Evolutionary conservation across 1,140 invertebrate species (phyloP).

Genomic region (Drosophila busckii): DNA sequence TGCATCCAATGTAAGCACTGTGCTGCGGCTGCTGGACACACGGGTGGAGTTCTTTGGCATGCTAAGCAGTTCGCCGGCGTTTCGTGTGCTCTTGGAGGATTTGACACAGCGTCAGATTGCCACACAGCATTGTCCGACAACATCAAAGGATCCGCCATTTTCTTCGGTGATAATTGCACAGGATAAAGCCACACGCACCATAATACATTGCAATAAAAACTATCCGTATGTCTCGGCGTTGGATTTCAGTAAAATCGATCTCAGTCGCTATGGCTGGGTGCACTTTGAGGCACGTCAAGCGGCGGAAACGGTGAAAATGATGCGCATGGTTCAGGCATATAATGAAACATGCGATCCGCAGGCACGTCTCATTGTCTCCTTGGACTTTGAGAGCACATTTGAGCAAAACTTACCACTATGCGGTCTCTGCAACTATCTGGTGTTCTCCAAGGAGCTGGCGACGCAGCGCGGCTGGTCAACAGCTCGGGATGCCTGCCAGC

Average conservation of each 20-base stretch:
- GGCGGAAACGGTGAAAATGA: conserved; percentile 81
- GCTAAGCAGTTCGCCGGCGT: conserved; percentile 78
- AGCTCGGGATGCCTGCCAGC: conserved; percentile 26
- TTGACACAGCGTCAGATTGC: conserved; percentile 80
- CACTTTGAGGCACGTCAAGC: conserved; percentile 86
- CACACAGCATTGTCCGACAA: conserved; percentile 79
- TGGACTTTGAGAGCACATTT: conserved; percentile 84
- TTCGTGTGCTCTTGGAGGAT: conserved; percentile 82
- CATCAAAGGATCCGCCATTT: conserved; percentile 78
- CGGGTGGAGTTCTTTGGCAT: conserved; percentile 83
- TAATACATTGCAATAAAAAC: conserved; percentile 83
- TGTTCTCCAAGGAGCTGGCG: conserved; percentile 82
- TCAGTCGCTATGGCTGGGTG: conserved; percentile 83
- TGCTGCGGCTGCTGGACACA: conserved; percentile 82
- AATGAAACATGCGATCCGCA: conserved; percentile 76
- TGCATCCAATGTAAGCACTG: conserved; percentile 85
- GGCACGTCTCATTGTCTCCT: conserved; percentile 81
- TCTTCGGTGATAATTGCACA: conserved; percentile 81
- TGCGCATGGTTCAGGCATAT: conserved; percentile 80
- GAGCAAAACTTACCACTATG: conserved; percentile 80
- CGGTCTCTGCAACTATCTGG: conserved; percentile 82
- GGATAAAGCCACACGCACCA: conserved; percentile 83
- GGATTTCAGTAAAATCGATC: conserved; percentile 81
- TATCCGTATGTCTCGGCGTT: conserved; percentile 83
- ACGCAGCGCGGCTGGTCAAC: conserved; percentile 33